Evolutionary conservation across 2,113 vertebrate species (phyloP), one percentile per base, ranked within the genome.

Genomic region (Tenrec ecaudatus): DNA sequence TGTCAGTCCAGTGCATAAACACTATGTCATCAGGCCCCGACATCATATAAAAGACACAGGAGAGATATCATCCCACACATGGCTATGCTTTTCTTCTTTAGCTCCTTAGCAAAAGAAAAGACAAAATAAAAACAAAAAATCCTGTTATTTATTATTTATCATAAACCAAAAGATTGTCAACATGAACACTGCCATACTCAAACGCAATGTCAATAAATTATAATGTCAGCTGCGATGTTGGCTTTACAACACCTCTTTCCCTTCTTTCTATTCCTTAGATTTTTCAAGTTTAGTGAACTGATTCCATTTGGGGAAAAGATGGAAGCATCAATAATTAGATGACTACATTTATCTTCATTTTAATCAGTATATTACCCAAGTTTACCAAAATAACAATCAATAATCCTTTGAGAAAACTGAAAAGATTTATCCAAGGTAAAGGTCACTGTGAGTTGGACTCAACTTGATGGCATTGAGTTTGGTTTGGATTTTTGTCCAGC

Each of bases 281-380:
- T 88, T 94, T 90, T 87, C 27, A 88, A 82, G 0, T 77, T 78
- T 73, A 90, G 88, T 53, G 38, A 87, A 47, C 36, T 89, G 71
- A 92, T 84, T 87, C 84, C n/a, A 69, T 82, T 91, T 47, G n/a
- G 6, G 33, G 81, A 75, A 73, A 20, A 40, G 66, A 15, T 0
- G 23, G 22, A 38, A 58, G 66, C n/a, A 23, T 47, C 58, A 58
- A 93, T 53, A 53, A 53, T 53, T 53, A 53, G 9, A 53, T 53
- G 47, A 53, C 47, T 53, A 29, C 16, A 57, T 71, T 84, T 57
- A 86, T 40, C 20, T 86, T 93, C 6, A 36, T 92, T 93, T 88
- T 89, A 90, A 60, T 92, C 69, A 88, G 38, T 60, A 90, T 92
- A 78, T 92, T 85, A 36, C 53, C 36, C 86, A 58, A 64, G 15